Evolutionary conservation across 35 echinoderm and acorn worm species (phyloP).

Genomic region (Diadema setosum): DNA sequence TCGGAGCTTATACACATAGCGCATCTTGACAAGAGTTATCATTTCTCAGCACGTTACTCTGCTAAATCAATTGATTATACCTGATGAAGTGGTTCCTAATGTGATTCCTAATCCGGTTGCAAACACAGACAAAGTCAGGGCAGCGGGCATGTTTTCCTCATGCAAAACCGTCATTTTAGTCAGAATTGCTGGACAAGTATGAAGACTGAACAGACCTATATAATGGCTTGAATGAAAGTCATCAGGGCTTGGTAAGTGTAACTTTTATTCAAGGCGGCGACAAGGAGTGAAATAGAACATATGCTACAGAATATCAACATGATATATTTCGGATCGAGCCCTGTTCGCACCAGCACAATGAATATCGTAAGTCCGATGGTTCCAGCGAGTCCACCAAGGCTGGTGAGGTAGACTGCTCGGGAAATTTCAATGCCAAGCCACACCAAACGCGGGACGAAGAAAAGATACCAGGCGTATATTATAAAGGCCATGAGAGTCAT

Average conservation of each 20-base stretch:
- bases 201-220: neutral
- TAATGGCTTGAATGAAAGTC: neutral
- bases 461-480: neutral
- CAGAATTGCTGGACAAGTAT: neutral
- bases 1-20: too few relatives aligned
- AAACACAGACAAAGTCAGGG: neutral
- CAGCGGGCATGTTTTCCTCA: neutral
- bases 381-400: neutral
- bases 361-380: neutral
- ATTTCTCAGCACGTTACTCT: too few relatives aligned
- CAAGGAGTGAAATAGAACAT: neutral
- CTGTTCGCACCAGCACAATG: neutral
- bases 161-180: neutral
- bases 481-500: neutral
- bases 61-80: too few relatives aligned
- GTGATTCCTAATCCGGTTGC: neutral
- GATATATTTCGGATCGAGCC: neutral
- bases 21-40: too few relatives aligned
- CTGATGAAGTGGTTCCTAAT: neutral
- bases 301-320: neutral
- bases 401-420: neutral
- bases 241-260: neutral
- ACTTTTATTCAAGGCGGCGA: neutral
- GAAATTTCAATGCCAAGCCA: neutral
- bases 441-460: neutral